Evolutionary conservation across 2,797 vertebrate genomes (phyloP).

Genomic region (Argyrosomus regius): DNA sequence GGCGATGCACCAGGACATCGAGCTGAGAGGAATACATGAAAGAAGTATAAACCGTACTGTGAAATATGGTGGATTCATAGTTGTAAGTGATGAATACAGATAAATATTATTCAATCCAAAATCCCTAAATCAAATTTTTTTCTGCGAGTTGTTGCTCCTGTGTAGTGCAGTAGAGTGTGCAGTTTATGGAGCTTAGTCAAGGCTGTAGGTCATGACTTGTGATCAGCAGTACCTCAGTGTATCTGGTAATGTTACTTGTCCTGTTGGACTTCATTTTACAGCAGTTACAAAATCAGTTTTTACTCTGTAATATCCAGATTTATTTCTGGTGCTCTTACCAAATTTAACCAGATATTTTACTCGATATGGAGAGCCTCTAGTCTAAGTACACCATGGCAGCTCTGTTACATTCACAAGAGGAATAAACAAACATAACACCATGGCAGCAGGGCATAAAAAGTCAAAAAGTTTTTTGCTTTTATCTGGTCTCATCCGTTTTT

Average conservation of each 20-base stretch:
- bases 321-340: background rate
- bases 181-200: background rate
- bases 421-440: background rate
- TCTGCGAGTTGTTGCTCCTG: background rate
- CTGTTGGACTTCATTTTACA: background rate
- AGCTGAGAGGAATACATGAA: constrained; percentile 81
- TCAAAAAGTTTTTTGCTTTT: background rate
- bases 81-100: background rate
- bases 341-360: background rate
- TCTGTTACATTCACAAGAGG: background rate
- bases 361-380: background rate
- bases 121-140: background rate
- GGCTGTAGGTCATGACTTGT: background rate
- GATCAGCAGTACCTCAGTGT: background rate
- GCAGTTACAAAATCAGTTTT: background rate
- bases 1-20: constrained; percentile 94
- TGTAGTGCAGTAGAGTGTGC: background rate
- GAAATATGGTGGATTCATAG: background rate
- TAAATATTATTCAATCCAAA: background rate
- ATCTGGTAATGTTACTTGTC: background rate
- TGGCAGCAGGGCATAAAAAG: background rate
- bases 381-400: background rate
- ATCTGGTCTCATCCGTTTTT: too few species aligned
- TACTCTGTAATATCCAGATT: background rate
- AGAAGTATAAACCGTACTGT: background rate